Evolutionary conservation across 2,113 vertebrate species (phyloP).

Genomic region (Aramus guarauna): DNA sequence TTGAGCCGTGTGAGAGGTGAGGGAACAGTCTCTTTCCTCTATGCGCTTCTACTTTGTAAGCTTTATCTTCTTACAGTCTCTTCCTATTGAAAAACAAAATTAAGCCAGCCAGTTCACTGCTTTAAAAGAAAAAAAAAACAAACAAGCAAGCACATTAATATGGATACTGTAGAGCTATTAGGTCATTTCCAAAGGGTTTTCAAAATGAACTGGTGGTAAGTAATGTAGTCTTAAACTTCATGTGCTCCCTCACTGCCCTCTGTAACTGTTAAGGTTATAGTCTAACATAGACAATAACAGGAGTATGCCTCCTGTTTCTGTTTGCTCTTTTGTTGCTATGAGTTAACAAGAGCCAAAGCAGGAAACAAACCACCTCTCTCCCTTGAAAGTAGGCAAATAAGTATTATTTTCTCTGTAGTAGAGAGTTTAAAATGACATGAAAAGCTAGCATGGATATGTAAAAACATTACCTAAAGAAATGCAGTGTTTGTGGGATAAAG

Average conservation of each 20-base stretch:
- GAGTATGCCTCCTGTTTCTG: background rate
- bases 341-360: slow-evolving; percentile 1
- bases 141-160: background rate
- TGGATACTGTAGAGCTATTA: background rate
- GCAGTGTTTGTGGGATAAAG: background rate
- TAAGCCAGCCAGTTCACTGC: background rate
- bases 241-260: background rate
- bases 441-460: background rate
- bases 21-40: background rate
- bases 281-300: background rate
- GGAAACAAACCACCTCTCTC: slow-evolving; percentile 26
- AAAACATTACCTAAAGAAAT: background rate
- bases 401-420: background rate
- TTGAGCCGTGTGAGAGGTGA: background rate
- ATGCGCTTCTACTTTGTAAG: background rate
- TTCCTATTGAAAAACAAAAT: background rate
- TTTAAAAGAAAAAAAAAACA: background rate
- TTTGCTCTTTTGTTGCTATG: slow-evolving; percentile 46
- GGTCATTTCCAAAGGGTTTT: background rate
- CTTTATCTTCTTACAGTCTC: background rate
- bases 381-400: slow-evolving; percentile 30
- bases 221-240: background rate
- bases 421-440: background rate
- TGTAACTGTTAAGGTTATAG: background rate
- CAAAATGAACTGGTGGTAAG: background rate